Evolutionary conservation across 2,113 vertebrate genomes (phyloP).

Genomic region (Alectura lathami): DNA sequence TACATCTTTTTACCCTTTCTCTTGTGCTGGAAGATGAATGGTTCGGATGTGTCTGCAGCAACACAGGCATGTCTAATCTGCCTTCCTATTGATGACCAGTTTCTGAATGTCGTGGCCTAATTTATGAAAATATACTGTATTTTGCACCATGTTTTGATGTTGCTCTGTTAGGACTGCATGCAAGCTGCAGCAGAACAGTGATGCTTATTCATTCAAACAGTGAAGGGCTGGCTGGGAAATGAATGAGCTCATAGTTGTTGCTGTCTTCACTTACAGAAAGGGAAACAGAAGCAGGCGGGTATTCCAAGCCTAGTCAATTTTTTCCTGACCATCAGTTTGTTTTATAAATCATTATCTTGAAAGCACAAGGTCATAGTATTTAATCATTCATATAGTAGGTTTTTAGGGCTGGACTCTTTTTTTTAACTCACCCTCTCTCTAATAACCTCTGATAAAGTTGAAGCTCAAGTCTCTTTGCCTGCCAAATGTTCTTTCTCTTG

Average conservation of each 20-base stretch:
- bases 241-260: conserved; percentile 23
- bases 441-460: neutral
- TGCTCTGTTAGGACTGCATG: conserved; percentile 37
- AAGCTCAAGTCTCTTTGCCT: neutral
- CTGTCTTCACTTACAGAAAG: neutral
- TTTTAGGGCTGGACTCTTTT: neutral
- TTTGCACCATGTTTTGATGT: neutral
- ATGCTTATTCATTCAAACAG: conserved; percentile 22
- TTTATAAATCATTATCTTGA: conserved; percentile 2
- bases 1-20: neutral
- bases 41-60: neutral
- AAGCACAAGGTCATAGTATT: neutral
- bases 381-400: neutral
- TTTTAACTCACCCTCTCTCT: neutral
- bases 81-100: conserved; percentile 2
- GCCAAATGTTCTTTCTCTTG: neutral
- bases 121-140: conserved; percentile 25
- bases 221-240: conserved; percentile 54
- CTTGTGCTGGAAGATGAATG: neutral
- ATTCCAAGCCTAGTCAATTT: neutral
- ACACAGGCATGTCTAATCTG: neutral
- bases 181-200: conserved; percentile 45
- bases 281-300: neutral
- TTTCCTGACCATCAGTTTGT: neutral
- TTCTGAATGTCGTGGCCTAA: neutral